Conservation (phyloP, 2,888 invertebrate genomes). For the Phrixothrix hirtus region DNA sequence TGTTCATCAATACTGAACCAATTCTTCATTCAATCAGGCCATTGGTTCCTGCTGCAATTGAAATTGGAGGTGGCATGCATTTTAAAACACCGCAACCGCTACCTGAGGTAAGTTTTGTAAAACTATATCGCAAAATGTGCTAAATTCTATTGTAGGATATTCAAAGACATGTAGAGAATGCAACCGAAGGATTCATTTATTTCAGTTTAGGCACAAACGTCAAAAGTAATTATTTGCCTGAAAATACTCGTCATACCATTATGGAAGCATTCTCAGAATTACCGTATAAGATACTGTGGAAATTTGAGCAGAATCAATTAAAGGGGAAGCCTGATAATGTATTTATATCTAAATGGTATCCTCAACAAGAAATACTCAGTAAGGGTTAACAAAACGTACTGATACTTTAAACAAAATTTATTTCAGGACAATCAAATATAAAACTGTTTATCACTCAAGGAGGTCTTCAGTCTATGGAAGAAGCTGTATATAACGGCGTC, state of each 20-base stretch:
- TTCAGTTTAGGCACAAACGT: conserved; percentile 56
- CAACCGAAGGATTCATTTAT: conserved; percentile 51
- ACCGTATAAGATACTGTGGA: conserved; percentile 56
- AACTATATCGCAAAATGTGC: background rate
- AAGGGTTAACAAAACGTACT: conserved; percentile 16
- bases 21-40: conserved; percentile 45
- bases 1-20: conserved; percentile 48
- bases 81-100: conserved; percentile 36
- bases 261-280: conserved; percentile 49
- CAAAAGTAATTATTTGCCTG: conserved; percentile 46
- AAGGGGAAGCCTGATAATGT: conserved; percentile 50
- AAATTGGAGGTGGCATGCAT: conserved; percentile 45
- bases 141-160: conserved; percentile 44
- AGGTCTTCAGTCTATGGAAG: conserved; percentile 56
- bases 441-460: conserved; percentile 58
- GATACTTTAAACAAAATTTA: background rate
- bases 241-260: conserved; percentile 44
- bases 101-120: conserved; percentile 41
- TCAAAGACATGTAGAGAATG: conserved; percentile 46
- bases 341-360: conserved; percentile 51
- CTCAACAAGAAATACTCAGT: conserved; percentile 53
- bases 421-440: conserved; percentile 53
- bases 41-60: conserved; percentile 45
- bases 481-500: conserved; percentile 53
- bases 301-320: conserved; percentile 51